Conservation (phyloP, 2,797 vertebrate species). For the Ceryle rudis region DNA sequence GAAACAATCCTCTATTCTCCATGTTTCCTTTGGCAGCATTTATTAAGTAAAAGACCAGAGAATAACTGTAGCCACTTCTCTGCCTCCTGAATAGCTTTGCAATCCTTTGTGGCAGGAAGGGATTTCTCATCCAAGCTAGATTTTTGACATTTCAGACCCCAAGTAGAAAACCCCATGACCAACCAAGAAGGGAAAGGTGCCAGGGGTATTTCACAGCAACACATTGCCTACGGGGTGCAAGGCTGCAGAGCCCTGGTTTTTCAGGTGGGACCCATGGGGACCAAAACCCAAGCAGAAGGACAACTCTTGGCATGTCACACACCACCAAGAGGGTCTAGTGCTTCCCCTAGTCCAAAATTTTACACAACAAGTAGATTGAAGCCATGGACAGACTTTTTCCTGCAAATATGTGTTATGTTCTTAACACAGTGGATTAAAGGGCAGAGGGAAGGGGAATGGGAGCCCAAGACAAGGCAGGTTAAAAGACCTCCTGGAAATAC, state of each 20-base stretch:
- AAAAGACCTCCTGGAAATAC: not conserved
- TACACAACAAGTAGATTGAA: not conserved
- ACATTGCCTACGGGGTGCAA: accelerated
- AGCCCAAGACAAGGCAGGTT: not conserved
- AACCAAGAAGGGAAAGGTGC: not conserved
- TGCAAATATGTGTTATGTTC: not conserved
- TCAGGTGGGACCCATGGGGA: accelerated
- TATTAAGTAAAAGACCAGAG: not conserved
- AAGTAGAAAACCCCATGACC: not conserved
- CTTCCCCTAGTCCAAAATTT: not conserved
- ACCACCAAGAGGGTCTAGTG: accelerated
- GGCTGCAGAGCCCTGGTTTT: accelerated
- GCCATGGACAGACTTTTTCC: not conserved
- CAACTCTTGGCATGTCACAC: accelerated
- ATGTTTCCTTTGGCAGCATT: not conserved
- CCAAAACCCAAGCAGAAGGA: not conserved
- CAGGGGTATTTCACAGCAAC: accelerated
- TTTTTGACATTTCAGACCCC: not conserved
- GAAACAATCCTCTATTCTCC: not conserved
- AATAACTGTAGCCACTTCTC: not conserved
- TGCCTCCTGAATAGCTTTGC: not conserved
- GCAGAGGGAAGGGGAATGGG: not conserved
- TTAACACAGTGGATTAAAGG: not conserved
- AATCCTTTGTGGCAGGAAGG: not conserved
- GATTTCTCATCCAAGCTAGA: not conserved